phyloP scores from a whole-genome alignment of 2,797 vertebrate species.

The Semotilus atromaculatus region DNA sequence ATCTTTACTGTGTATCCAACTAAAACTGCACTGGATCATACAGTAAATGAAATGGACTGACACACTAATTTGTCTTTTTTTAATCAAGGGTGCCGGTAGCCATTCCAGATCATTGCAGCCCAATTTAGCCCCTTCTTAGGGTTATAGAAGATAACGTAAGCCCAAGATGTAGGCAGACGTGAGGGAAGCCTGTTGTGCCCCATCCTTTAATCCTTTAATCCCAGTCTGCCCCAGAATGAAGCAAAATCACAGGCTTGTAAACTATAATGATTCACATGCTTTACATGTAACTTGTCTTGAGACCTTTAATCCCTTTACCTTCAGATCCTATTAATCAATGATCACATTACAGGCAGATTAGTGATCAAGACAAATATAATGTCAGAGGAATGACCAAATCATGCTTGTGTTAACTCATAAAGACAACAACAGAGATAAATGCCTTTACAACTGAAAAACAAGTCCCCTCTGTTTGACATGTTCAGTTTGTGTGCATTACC shows the following conservation, averaged over 20 bases:
- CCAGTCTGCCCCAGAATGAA: constrained; percentile 36
- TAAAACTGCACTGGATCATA: neutral
- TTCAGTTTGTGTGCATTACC: neutral
- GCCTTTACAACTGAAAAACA: neutral
- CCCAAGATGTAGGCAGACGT: neutral
- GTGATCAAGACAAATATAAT: neutral
- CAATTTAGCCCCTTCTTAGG: constrained; percentile 10
- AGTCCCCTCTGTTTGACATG: neutral
- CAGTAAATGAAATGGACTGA: neutral
- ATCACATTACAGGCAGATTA: constrained; percentile 24
- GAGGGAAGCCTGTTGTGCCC: constrained; percentile 19
- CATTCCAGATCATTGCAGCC: neutral
- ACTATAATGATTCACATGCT: constrained; percentile 37
- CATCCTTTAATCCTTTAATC: constrained; percentile 48
- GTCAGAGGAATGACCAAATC: neutral
- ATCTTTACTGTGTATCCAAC: neutral
- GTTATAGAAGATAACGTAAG: constrained; percentile 20
- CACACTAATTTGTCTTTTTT: neutral
- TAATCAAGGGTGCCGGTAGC: neutral
- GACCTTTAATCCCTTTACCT: constrained; percentile 38
- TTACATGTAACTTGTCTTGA: constrained; percentile 32
- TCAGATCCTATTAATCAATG: constrained; percentile 35
- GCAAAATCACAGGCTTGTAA: constrained; percentile 36
- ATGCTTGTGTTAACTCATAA: neutral
- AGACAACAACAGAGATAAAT: neutral